Evolutionary conservation across 2,797 vertebrate species (phyloP), one percentile per base, ranked within the genome.

Genomic region (Sebastes kiyomatsui): DNA sequence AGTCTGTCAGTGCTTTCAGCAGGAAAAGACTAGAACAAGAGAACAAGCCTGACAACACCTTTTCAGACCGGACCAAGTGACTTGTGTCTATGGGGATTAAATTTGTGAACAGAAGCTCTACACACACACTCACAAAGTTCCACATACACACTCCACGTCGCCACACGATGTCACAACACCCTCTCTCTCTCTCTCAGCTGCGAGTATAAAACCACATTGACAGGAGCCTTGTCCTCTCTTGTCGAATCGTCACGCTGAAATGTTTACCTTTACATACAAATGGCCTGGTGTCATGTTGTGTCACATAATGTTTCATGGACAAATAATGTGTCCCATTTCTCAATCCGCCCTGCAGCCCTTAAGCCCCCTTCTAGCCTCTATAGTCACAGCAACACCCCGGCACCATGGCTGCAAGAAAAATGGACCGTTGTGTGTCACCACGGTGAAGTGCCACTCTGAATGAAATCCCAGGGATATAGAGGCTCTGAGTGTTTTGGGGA

Each of bases 231-330:
- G 93, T 92, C 83, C 84, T 13, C 90, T 90, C 88, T 92, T 93
- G 93, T 94, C 76, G 72, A 84, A 84, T 88, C 20, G 93, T 94
- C 93, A 93, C 90, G 90, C 92, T 91, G 90, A 95, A 92, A 92
- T 94, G 91, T 94, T 94, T 93, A 93, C 90, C 90, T 93, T 93
- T 92, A 92, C 91, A 93, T 93, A 93, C 91, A 93, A 93, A 93
- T 92, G 80, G 90, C 80, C 85, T 54, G 68, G 87, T 91, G 93
- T 88, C 89, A 85, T 90, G 92, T 91, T 90, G 90, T 93, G 93
- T 94, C 93, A 95, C 92, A 90, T 89, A 93, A 91, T 87, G 93
- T 94, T 94, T 95, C 92, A 94, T 91, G 93, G 92, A 90, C 87
- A 94, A 92, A 93, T 92, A 93, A 90, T 88, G 90, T 89, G 84